Evolutionary conservation across 2,113 vertebrate genomes (phyloP), one percentile per base, ranked within the genome.

Genomic region (Ameiurus melas): DNA sequence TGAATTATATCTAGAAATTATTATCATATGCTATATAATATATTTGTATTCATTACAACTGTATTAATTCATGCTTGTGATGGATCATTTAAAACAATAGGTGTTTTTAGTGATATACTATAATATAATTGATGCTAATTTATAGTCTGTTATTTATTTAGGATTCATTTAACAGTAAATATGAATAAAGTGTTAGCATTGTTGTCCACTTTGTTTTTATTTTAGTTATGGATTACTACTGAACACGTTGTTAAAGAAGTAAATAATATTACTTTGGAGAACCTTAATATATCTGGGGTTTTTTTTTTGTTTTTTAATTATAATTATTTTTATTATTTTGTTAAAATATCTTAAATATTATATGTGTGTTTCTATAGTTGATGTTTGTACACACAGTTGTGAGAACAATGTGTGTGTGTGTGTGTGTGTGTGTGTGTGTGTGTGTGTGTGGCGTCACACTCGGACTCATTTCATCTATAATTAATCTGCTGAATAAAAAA

Each of bases 401-500:
- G 27, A 66, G 27, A 27, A n/a, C 64, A 22, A 1, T 68, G 66
- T 30, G 30, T 71, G 68, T 71, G 70, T 39, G 68, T 71, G n/a
- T 68, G 66, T 68, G 16, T 71, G 68, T 68, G 66, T 68, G 66
- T 70, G 66, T 70, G 66, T 47, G 47, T 10, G 47, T 70, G n/a
- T 17, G 30, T 39, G 70, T 39, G 30, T 70, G 66, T 70, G 17
- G 17, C 39, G 14, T 71, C n/a, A 71, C 30, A 19, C 30, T 71
- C 30, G 1, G 30, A 71, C 68, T 36, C 77, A 85, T 81, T 78
- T 84, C 77, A 27, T 85, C 83, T 86, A 58, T 88, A 90, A 90
- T 83, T 88, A 90, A 90, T 85, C 89, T 85, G 68, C n/a, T n/a
- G 5, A 47, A 68, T 30, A 84, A 55, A 43, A 79, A 82, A 86